A percentile compares a stretch with the other conserved stretches of the same genome.
These are phyloP conservation scores for Acinonyx jubatus DNA, from an alignment of 2,113 vertebrate species.

Conservation along the genomic window DNA sequence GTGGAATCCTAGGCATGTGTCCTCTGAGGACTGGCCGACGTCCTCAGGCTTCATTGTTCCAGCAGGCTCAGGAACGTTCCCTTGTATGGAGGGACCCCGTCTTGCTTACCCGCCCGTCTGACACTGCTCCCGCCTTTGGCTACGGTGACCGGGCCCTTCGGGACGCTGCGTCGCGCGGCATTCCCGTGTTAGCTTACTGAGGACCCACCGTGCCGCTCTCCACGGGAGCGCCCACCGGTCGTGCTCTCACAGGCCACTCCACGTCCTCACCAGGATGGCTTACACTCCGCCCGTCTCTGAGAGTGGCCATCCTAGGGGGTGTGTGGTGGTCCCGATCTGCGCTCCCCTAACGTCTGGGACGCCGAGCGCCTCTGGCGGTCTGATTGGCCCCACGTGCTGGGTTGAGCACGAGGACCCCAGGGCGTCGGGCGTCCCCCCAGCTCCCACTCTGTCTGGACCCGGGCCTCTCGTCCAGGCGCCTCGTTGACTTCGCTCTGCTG, in stretches of 20 bases:
- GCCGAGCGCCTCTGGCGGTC: fast-evolving
- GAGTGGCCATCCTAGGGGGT: neutral
- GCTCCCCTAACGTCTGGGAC: fast-evolving
- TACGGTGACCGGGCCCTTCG: fast-evolving
- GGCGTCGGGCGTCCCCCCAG: fast-evolving
- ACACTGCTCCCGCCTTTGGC: neutral
- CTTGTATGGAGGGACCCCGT: fast-evolving
- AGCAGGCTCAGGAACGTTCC: fast-evolving
- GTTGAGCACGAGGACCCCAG: fast-evolving
- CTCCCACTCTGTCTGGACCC: fast-evolving
- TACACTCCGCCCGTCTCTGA: neutral
- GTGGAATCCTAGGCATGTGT: fast-evolving
- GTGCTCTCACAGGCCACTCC: neutral
- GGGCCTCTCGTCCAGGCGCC: too few species aligned
- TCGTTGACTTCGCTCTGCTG: fast-evolving
- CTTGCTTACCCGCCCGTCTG: fast-evolving
- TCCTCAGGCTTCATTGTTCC: too few species aligned
- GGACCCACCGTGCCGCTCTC: fast-evolving
- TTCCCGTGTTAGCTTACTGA: neutral
- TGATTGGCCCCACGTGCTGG: neutral
- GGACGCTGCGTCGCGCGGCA: fast-evolving
- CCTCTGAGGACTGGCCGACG: neutral
- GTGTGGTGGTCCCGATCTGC: neutral
- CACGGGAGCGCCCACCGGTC: too few species aligned
- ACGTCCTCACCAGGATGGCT: neutral